phyloP scores from a whole-genome alignment of 2,113 vertebrate species.

The Lasiurus borealis region DNA sequence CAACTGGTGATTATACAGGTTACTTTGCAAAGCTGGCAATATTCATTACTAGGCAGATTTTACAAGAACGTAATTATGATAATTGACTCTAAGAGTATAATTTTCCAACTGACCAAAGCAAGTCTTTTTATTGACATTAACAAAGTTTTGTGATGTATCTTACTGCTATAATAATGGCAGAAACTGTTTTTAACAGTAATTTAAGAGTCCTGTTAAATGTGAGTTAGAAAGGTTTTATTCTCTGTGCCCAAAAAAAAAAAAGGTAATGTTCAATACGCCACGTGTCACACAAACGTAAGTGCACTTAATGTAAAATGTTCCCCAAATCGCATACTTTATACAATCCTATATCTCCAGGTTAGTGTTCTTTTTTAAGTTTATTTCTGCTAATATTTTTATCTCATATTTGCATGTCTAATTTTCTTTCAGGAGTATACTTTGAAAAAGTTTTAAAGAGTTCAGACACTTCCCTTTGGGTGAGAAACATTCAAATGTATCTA shows the following conservation, averaged over 20 bases:
- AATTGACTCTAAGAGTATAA: neutral
- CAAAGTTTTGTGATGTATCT: constrained; percentile 17
- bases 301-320: constrained; percentile 6
- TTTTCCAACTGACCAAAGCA: constrained; percentile 42
- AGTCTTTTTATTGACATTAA: constrained; percentile 20
- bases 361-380: constrained; percentile 32
- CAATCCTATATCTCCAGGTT: neutral
- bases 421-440: constrained; percentile 96
- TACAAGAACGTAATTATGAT: neutral
- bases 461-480: constrained; percentile 98
- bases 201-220: neutral
- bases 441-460: constrained; percentile 99
- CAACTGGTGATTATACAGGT: constrained; percentile 9
- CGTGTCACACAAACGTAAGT: neutral
- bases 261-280: neutral
- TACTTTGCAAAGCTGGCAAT: constrained; percentile 28
- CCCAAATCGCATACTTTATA: constrained; percentile 35
- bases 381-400: constrained; percentile 28
- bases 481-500: constrained; percentile 99
- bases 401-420: constrained; percentile 10
- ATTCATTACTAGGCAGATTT: constrained; percentile 19
- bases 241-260: neutral
- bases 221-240: neutral
- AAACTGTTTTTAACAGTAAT: constrained; percentile 43
- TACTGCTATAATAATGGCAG: constrained; percentile 27